Conservation (phyloP, 53 echinoderm and acorn worm species). For the Paracentrotus lividus region DNA sequence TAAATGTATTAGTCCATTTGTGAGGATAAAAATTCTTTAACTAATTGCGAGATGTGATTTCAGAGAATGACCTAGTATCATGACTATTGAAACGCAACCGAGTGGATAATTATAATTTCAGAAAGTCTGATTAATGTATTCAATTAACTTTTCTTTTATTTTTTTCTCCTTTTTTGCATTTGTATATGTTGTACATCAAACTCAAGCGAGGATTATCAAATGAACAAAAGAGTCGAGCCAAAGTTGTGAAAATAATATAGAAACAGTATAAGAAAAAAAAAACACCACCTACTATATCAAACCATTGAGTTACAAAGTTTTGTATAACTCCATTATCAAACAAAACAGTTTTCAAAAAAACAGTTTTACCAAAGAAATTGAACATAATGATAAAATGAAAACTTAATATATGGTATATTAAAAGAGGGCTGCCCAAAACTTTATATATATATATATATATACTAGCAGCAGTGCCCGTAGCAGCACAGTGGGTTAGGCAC, state of each 20-base stretch:
- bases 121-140: conserved; percentile 16
- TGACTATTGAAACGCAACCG: not conserved
- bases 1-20: conserved; percentile 2
- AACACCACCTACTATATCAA: too few relatives aligned
- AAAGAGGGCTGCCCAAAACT: too few relatives aligned
- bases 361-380: too few relatives aligned
- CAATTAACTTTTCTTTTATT: conserved; percentile 44
- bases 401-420: too few relatives aligned
- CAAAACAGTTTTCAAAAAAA: too few relatives aligned
- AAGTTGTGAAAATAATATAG: not conserved
- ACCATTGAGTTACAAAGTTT: too few relatives aligned
- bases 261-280: not conserved
- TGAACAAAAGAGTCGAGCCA: not conserved
- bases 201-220: not conserved
- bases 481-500: too few relatives aligned
- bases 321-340: too few relatives aligned
- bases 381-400: too few relatives aligned
- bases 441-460: too few relatives aligned
- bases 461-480: too few relatives aligned
- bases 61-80: conserved; percentile 1
- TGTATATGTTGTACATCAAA: not conserved
- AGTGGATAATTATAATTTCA: conserved; percentile 48
- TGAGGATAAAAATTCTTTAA: conserved; percentile 33
- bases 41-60: conserved; percentile 26
- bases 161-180: conserved; percentile 8